Evolutionary conservation across 2,113 vertebrate genomes (phyloP), one percentile per base, ranked within the genome.

Genomic region (Macquaria ambigua): DNA sequence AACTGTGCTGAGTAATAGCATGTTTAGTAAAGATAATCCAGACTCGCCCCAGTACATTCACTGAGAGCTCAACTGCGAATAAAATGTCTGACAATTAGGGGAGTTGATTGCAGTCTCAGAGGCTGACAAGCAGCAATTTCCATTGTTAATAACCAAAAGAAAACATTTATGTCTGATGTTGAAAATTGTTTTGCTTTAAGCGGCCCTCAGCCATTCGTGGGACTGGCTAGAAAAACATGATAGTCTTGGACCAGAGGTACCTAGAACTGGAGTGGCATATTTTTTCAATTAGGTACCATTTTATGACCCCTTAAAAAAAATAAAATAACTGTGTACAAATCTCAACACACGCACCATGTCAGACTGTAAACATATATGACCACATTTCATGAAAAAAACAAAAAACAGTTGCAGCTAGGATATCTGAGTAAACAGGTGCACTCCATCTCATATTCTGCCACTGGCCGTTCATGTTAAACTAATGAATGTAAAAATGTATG

Each of bases 111-210:
- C 91, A 95, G 93, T 88, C 85, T 61, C 92, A 91, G 82, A 74
- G 80, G 89, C 94, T 94, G 96, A 97, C 96, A 97, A 95, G 89
- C 95, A 91, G 85, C 92, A 70, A 96, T 96, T 96, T 95, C 92
- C 89, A 91, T 95, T 96, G 92, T 93, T 95, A 96, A 96, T 96
- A 97, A 96, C 95, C 89, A 91, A 96, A 97, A 95, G 94, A 96
- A 97, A 97, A 97, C 94, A 97, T 96, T 97, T 97, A 90, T 93
- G 95, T 96, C 95, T 96, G 93, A 92, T 89, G 83, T 21, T 87
- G 88, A 77, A 92, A 92, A 90, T 82, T 90, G 91, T 87, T 93
- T 78, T 86, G 84, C 59, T 93, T 94, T 93, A 87, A 90, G 92
- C 91, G 77, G 79, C 84, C 87, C 83, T 87, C 84, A 88, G 93